Conservation (phyloP, 2,888 invertebrate genomes). For the Papilio elwesi region DNA sequence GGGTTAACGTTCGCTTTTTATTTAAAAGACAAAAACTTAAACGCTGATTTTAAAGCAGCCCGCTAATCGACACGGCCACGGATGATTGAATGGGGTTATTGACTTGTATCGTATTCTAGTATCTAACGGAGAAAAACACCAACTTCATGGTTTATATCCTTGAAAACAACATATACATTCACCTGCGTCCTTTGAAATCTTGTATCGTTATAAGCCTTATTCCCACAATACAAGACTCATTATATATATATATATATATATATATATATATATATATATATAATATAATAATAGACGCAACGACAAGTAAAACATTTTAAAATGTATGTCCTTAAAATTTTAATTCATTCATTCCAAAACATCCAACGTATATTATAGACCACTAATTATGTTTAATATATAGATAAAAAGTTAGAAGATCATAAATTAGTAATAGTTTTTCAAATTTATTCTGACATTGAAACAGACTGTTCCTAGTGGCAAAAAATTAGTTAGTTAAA, state of each 20-base stretch:
- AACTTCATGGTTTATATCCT: conserved; percentile 19
- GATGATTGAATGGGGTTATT: conserved; percentile 44
- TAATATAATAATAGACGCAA: too few relatives aligned
- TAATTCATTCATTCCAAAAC: too few relatives aligned
- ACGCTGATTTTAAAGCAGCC: conserved; percentile 21
- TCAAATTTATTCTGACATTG: not conserved
- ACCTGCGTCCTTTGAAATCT: conserved; percentile 1
- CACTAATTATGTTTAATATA: not conserved
- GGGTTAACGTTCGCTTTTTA: conserved; percentile 39
- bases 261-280: too few relatives aligned
- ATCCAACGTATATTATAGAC: not conserved
- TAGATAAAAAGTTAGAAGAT: not conserved
- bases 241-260: too few relatives aligned
- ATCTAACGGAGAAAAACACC: conserved; percentile 18
- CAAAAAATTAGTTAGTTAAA: not conserved
- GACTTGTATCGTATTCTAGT: conserved; percentile 41
- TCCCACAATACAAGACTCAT: not conserved
- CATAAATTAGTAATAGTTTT: not conserved
- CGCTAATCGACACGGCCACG: conserved; percentile 31
- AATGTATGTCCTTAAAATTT: too few relatives aligned
- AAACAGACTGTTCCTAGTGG: not conserved
- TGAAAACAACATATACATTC: conserved; percentile 10
- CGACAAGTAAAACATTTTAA: too few relatives aligned
- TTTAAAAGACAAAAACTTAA: conserved; percentile 7
- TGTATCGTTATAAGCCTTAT: not conserved